Evolutionary conservation across 2,888 invertebrate species (phyloP), one percentile per base, ranked within the genome.

Genomic region (Apoda limacodes): DNA sequence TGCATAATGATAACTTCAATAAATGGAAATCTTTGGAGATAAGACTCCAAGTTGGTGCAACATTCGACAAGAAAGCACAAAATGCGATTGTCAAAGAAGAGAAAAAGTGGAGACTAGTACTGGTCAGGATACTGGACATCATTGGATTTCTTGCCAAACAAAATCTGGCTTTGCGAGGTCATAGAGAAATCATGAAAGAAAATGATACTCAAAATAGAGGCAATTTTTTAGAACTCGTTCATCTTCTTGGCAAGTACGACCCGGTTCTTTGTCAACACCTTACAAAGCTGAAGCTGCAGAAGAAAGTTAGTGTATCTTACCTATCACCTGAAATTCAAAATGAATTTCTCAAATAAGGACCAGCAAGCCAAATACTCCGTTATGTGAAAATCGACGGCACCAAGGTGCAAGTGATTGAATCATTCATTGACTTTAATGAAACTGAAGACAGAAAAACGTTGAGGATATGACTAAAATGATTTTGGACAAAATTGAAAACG

Each of bases 51-150:
- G 22, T 13, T 13, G 28, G 21, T 13, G 19, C 20, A 28, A 22
- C 22, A 28, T 21, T 28, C 20, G 28, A 28, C 22, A 28, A 9
- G 10, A 19, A 17, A 28, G 22, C 22, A 22, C 28, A 28, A 14
- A 13, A 28, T 13, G 9, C 9, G 19, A 28, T 22, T 21, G 12
- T 21, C 13, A 28, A 28, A 6, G 19, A n/a, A 28, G 12, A 6
- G 22, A 22, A 20, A 21, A 28, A 28, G 5, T 28, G 28, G 22
- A 28, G 13, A 22, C 13, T 21, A 28, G 22, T 28, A 21, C 21
- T 28, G 9, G 21, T 13, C 4, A 9, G 12, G 21, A 21, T 20
- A 15, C 28, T 28, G 10, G 28, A 28, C 22, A 20, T 27, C 12
- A 27, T 27, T 7, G 19, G 19, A 13, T 27, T 27, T 27, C 27